Evolutionary conservation across 2,888 invertebrate species (phyloP).

Genomic region (Ypsolopha sequella): DNA sequence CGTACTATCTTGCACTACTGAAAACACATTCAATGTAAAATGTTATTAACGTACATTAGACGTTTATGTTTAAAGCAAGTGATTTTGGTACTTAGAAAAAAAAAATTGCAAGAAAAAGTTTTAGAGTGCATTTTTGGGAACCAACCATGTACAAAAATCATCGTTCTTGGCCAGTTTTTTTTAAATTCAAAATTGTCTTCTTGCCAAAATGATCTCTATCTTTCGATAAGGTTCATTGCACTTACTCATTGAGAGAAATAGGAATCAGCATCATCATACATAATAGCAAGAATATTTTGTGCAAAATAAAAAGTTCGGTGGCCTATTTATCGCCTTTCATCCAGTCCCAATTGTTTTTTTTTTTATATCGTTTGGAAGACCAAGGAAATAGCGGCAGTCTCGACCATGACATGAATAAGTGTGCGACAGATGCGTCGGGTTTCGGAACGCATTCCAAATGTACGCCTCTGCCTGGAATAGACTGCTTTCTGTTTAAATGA

Average conservation of each 20-base stretch:
- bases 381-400: not conserved
- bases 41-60: too few relatives aligned
- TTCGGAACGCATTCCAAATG: conserved; percentile 36
- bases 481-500: conserved; percentile 24
- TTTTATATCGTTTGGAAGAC: not conserved
- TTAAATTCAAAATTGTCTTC: conserved; percentile 8
- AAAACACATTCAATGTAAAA: too few relatives aligned
- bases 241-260: conserved; percentile 9
- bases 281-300: not conserved
- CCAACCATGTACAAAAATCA: too few relatives aligned
- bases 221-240: conserved; percentile 10
- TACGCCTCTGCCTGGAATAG: conserved; percentile 32
- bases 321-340: not conserved
- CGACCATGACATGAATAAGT: conserved; percentile 35
- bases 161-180: too few relatives aligned
- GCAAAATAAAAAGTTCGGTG: not conserved
- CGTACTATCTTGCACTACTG: too few relatives aligned
- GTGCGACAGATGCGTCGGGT: conserved; percentile 41
- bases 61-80: too few relatives aligned
- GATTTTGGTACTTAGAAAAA: too few relatives aligned
- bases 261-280: not conserved
- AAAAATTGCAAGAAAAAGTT: too few relatives aligned
- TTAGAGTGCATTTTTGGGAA: too few relatives aligned
- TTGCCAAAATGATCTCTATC: conserved; percentile 11
- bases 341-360: not conserved